Evolutionary conservation across 2,113 vertebrate species (phyloP), one percentile per base, ranked within the genome.

Genomic region (Bubalus kerabau): DNA sequence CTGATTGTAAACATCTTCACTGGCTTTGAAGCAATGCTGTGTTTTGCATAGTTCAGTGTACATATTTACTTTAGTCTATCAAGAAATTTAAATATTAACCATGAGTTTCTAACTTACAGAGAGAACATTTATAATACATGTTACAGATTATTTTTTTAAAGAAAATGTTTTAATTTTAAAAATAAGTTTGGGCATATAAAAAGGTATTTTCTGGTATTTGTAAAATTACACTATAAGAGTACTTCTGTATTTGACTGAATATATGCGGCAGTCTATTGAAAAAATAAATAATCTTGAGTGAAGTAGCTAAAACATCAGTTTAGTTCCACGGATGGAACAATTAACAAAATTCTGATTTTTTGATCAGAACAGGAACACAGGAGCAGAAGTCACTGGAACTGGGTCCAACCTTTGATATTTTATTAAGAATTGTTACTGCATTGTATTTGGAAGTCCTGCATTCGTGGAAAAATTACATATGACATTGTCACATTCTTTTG

Each of bases 1-100:
- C 28, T 6, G 30, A 11, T 9, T 24, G 6, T 8, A 12, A 7
- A 1, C 7, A 4, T 26, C 13, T n/a, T 32, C 3, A 3, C 0
- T 2, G 40, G 14, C 28, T 85, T 67, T 4, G 56, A 32, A 3
- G 11, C 17, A 3, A 7, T 1, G 10, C 11, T 21, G 24, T 36
- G 2, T 17, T 40, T 36, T 21, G 32, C 2, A 24, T 8, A 24
- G 91, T 2, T 60, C 43, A 28, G 8, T 5, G 12, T 9, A 10
- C 23, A 4, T 5, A 8, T 17, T 26, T 36, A 28, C 7, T 21
- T 78, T 36, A 10, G 6, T 74, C 59, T 56, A 9, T 43, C 7
- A 14, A 36, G 82, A 56, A 56, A 56, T 83, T 56, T 46, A 36
- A 8, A 50, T 32, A 14, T 52, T 30, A 50, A 24, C 15, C 6